A percentile compares a stretch with the other conserved stretches of the same genome.
phyloP scores from a whole-genome alignment of 1,140 invertebrate genomes.

The Stratiolaelaps scimitus region DNA sequence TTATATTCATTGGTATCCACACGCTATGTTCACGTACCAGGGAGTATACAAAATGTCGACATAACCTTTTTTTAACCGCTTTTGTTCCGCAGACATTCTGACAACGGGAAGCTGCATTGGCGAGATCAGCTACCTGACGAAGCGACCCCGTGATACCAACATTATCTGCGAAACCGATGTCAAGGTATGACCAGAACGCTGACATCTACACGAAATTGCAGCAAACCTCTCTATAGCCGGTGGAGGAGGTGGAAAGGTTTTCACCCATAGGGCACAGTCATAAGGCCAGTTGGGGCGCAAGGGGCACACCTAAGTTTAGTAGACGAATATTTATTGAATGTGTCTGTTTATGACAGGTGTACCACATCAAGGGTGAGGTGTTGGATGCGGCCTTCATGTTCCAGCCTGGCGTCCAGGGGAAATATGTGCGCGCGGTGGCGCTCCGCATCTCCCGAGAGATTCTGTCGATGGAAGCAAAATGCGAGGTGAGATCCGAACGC shows the following conservation, averaged over 20 bases:
- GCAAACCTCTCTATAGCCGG: too few relatives aligned
- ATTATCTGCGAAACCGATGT: slow-evolving; percentile 18
- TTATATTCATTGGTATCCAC: too few relatives aligned
- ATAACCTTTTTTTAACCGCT: background rate
- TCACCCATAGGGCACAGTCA: too few relatives aligned
- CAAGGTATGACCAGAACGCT: too few relatives aligned
- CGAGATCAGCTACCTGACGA: slow-evolving; percentile 20
- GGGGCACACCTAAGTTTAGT: too few relatives aligned
- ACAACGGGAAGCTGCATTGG: slow-evolving; percentile 23
- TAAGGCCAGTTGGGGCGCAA: too few relatives aligned
- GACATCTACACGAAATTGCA: too few relatives aligned
- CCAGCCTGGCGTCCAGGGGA: slow-evolving; percentile 1
- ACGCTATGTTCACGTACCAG: too few relatives aligned
- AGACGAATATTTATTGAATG: too few relatives aligned
- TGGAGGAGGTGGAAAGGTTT: too few relatives aligned
- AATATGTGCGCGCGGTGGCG: background rate
- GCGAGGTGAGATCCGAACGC: background rate
- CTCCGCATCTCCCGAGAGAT: slow-evolving; percentile 13
- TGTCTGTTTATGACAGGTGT: background rate
- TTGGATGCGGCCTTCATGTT: slow-evolving; percentile 21
- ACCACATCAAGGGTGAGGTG: slow-evolving; percentile 23
- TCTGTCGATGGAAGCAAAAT: slow-evolving; percentile 26
- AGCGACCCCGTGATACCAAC: slow-evolving; percentile 12
- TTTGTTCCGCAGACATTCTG: background rate
- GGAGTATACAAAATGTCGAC: too few relatives aligned